Evolutionary conservation across 2,888 invertebrate species (phyloP).

Genomic region (Rambutsinella grinnellia): DNA sequence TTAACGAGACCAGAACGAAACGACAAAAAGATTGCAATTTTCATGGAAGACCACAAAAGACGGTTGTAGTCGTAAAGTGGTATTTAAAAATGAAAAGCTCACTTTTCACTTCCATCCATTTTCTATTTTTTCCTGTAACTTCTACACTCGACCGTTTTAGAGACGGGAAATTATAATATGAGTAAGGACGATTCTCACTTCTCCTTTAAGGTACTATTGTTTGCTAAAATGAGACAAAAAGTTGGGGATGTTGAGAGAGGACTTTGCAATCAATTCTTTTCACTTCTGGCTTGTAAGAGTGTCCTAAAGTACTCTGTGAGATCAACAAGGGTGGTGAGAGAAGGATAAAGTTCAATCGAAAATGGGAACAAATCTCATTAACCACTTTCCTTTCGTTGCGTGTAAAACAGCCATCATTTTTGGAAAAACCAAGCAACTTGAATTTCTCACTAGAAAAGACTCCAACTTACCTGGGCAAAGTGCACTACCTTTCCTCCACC

Average conservation of each 20-base stretch:
- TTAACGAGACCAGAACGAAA: constrained; percentile 50
- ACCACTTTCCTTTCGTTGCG: neutral
- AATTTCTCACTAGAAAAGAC: too few species aligned
- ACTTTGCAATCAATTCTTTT: too few species aligned
- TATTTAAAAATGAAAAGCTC: constrained; percentile 15
- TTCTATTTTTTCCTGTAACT: neutral
- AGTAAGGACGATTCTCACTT: too few species aligned
- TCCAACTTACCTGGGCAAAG: too few species aligned
- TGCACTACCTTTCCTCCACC: too few species aligned
- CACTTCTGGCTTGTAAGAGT: too few species aligned
- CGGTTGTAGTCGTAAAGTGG: constrained; percentile 2
- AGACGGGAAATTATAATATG: too few species aligned
- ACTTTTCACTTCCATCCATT: neutral
- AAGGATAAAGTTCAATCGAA: neutral
- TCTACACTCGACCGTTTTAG: too few species aligned
- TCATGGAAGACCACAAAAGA: constrained; percentile 42
- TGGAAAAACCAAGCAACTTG: constrained; percentile 27
- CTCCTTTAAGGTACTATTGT: too few species aligned
- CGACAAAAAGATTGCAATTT: constrained; percentile 55
- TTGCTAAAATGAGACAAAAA: too few species aligned
- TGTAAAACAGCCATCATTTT: neutral
- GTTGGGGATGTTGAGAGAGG: too few species aligned
- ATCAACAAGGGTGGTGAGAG: neutral
- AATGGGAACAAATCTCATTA: neutral
- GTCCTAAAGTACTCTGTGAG: neutral